Percentiles rank a stretch among this genome's conserved stretches.
Conservation (phyloP, 2,113 vertebrate genomes). For the Asarcornis scutulata region DNA sequence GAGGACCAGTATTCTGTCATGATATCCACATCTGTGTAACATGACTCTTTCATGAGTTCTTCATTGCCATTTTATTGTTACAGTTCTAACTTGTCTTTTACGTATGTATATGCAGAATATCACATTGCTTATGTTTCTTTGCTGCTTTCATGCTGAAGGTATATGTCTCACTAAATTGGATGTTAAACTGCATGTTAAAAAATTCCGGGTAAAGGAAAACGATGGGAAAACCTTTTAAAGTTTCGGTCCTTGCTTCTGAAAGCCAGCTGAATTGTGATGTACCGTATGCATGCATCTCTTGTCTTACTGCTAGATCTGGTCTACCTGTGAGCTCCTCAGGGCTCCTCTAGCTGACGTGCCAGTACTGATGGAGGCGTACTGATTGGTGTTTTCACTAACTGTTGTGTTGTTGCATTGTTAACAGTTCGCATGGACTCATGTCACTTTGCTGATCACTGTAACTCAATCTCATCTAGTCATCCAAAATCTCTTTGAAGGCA, state of each 20-base stretch:
- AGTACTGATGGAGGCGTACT: slow-evolving; percentile 1
- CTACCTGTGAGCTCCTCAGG: background rate
- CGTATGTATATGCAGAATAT: slow-evolving; percentile 38
- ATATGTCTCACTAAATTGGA: slow-evolving; percentile 7
- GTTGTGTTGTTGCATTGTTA: slow-evolving; percentile 87
- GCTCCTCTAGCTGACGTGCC: background rate
- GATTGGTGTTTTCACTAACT: slow-evolving; percentile 73
- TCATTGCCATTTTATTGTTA: slow-evolving; percentile 35
- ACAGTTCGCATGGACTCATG: slow-evolving; percentile 99
- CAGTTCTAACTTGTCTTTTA: slow-evolving; percentile 21
- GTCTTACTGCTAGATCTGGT: background rate
- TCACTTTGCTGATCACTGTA: slow-evolving; percentile 99
- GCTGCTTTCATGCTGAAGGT: slow-evolving; percentile 22
- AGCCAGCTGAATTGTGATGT: slow-evolving; percentile 39
- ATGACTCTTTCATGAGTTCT: background rate
- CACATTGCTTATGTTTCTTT: slow-evolving; percentile 23
- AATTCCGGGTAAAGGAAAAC: slow-evolving; percentile 33
- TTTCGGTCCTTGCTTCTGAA: slow-evolving; percentile 35
- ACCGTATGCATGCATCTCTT: slow-evolving; percentile 20
- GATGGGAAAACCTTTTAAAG: slow-evolving; percentile 6
- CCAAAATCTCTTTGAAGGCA: slow-evolving; percentile 99
- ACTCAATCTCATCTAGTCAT: slow-evolving; percentile 99
- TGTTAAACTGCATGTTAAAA: slow-evolving; percentile 2
- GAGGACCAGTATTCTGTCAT: background rate
- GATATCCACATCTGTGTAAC: slow-evolving; percentile 9